Evolutionary conservation across 2,888 invertebrate species (phyloP), one percentile per base, ranked within the genome.

Genomic region (Noctua janthe): DNA sequence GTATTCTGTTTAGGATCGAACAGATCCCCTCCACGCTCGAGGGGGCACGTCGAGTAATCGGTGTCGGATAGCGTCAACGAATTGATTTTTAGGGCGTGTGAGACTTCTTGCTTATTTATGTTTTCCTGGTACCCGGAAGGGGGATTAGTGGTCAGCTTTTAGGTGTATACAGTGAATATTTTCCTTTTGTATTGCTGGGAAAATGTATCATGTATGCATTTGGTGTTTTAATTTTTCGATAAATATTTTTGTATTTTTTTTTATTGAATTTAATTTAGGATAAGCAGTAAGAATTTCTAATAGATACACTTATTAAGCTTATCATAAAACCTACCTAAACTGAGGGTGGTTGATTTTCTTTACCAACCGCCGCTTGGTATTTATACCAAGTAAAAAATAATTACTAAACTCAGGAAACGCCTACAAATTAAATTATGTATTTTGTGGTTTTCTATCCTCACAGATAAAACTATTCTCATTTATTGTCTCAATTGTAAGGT

Each of bases 31-130:
- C 64, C 39, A 43, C 69, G 80, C 71, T 71, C 78, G 76, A 71
- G 71, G 66, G 69, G 59, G 81, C 79, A 86, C 87, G 88, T 80
- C 78, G 84, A 71, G 82, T 80, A 84, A 84, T 84, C 81, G 84
- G 84, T 80, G 88, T 86, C 76, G 86, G 82, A 84, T 88, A 84
- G 81, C 88, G 74, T 74, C 77, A 71, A 56, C 71, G 74, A 78
- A 89, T 89, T 86, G 90, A 88, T 88, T 88, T 89, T 88, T 74
- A 80, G 73, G 72, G 84, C 72, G 79, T 77, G 80, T 49, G 51
- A 89, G 51, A 77, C 35, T 78, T 72, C 74, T 87, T 78, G 59
- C 66, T 66, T 84, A 79, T 74, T 78, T 79, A 79, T 82, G 64
- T 43, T 35, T 11, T 49, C 76, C 81, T 87, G 76, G 84, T 87